phyloP scores from a whole-genome alignment of 2,888 invertebrate genomes.

The Yponomeuta cagnagella region DNA sequence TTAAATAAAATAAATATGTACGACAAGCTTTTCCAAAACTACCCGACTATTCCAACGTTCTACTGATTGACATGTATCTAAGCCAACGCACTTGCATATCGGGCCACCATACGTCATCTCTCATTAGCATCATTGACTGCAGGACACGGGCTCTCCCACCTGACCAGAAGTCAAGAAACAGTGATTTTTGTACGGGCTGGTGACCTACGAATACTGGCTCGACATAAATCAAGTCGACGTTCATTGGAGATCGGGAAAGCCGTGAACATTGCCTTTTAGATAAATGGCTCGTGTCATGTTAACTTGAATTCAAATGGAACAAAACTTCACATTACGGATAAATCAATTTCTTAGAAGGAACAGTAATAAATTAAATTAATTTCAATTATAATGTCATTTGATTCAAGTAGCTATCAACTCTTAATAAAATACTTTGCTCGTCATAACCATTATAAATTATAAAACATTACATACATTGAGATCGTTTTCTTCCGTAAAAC shows the following conservation, averaged over 20 bases:
- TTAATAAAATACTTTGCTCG: too few relatives aligned
- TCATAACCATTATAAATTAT: too few relatives aligned
- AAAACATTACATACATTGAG: too few relatives aligned
- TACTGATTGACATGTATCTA: neutral
- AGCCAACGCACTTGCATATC: neutral
- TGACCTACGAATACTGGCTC: neutral
- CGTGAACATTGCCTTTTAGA: slow-evolving; percentile 20
- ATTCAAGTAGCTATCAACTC: too few relatives aligned
- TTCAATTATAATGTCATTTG: too few relatives aligned
- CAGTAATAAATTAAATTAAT: too few relatives aligned
- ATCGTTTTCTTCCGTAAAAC: too few relatives aligned
- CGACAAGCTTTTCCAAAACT: too few relatives aligned
- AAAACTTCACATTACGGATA: neutral
- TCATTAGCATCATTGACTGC: slow-evolving; percentile 12
- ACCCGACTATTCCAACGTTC: neutral
- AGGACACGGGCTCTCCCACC: neutral
- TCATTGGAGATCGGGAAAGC: slow-evolving; percentile 20
- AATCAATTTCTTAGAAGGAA: neutral
- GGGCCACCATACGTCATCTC: slow-evolving; percentile 8
- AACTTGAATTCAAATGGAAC: neutral
- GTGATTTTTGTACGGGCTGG: neutral
- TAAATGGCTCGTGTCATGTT: neutral
- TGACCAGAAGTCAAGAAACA: neutral
- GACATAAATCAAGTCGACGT: slow-evolving; percentile 24
- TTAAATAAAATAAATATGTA: too few relatives aligned